A percentile compares a stretch with the other conserved stretches of the same genome.
Evolutionary conservation across 1,140 invertebrate species (phyloP).

Genomic region (Neodiprion pinetum): DNA sequence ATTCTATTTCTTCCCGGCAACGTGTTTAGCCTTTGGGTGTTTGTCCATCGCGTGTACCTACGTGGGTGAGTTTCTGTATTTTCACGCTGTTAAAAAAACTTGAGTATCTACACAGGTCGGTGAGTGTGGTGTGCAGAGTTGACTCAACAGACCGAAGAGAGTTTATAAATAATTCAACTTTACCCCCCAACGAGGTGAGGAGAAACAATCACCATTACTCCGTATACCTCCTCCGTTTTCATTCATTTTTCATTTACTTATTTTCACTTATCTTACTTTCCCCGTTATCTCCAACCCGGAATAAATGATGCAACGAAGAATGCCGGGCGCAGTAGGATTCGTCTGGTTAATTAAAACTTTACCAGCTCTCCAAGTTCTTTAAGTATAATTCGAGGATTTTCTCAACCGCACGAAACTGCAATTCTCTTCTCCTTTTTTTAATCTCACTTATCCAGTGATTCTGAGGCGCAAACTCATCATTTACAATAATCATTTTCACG

Average conservation of each 20-base stretch:
- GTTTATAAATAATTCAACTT: not conserved
- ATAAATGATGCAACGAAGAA: not conserved
- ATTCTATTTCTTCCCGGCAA: no score
- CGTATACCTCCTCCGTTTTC: not conserved
- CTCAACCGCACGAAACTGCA: not conserved
- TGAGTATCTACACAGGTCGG: no score
- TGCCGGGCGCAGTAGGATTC: not conserved
- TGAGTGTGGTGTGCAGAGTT: no score
- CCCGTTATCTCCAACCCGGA: not conserved
- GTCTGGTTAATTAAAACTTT: constrained; percentile 7
- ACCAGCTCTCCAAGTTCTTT: not conserved
- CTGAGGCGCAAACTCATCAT: not conserved
- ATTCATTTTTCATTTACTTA: not conserved
- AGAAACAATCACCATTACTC: not conserved
- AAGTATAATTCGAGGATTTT: not conserved
- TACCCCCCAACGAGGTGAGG: not conserved
- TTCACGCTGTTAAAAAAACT: no score
- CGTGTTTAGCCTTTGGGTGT: no score
- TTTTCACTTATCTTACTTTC: constrained; percentile 1
- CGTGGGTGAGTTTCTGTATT: no score
- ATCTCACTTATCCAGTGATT: not conserved
- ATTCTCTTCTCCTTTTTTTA: not conserved
- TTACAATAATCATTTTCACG: no score
- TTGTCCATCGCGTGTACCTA: no score
- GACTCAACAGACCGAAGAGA: not conserved